These are phyloP conservation scores for Aphelocoma californica DNA, from an alignment of 2,797 vertebrate genomes.

Conservation along the genomic window DNA sequence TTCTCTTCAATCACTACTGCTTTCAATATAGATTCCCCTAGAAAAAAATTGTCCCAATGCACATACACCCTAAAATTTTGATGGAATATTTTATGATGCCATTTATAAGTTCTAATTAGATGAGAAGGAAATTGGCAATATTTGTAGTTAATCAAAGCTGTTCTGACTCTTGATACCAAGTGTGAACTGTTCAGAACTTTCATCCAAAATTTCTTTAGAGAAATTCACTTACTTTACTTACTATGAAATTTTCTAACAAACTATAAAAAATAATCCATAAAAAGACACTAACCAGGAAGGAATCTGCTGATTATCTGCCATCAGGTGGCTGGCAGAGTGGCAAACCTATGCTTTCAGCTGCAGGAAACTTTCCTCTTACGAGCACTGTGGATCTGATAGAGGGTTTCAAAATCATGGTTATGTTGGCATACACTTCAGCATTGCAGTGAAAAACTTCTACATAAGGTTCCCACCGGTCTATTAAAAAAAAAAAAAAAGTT, in stretches of 20 bases:
- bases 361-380: neutral
- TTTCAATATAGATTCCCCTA: neutral
- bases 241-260: neutral
- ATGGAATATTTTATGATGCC: neutral
- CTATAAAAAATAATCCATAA: neutral
- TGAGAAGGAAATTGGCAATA: neutral
- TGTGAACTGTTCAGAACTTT: neutral
- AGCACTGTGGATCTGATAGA: conserved; percentile 17
- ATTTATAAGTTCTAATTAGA: neutral
- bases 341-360: conserved; percentile 55
- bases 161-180: neutral
- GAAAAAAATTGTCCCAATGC: neutral
- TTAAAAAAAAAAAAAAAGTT: neutral
- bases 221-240: neutral
- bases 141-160: neutral
- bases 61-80: neutral
- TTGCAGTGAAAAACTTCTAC: conserved; percentile 49
- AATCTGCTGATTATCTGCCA: conserved; percentile 34
- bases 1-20: neutral
- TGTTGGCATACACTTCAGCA: conserved; percentile 46
- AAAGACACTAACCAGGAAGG: conserved; percentile 17
- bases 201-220: neutral
- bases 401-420: conserved; percentile 47
- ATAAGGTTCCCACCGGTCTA: conserved; percentile 62
- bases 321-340: conserved; percentile 41